Conservation (phyloP, 2,797 vertebrate genomes). For the Steatocranus sp. region DNA sequence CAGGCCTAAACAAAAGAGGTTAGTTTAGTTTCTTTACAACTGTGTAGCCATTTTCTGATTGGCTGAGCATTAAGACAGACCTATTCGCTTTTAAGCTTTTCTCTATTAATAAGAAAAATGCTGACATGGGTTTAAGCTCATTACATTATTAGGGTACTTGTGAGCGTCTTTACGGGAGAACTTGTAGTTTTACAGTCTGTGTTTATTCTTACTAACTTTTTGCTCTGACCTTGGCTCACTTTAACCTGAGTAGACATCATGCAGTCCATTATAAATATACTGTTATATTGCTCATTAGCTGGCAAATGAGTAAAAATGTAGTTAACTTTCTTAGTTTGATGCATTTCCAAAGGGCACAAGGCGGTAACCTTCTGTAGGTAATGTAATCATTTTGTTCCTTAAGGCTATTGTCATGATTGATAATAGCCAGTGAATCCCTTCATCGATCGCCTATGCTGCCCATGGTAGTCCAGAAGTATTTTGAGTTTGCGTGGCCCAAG, state of each 20-base stretch:
- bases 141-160: not conserved
- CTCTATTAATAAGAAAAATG: slow-evolving; percentile 30
- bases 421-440: slow-evolving; percentile 55
- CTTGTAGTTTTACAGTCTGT: not conserved
- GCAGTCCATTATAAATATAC: slow-evolving; percentile 2
- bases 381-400: slow-evolving; percentile 65
- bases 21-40: slow-evolving; percentile 32
- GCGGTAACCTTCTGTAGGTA: slow-evolving; percentile 33
- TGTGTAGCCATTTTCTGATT: slow-evolving; percentile 34
- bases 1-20: slow-evolving; percentile 46
- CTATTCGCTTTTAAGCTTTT: slow-evolving; percentile 13
- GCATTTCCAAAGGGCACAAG: slow-evolving; percentile 32
- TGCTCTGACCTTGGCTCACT: not conserved
- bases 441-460: slow-evolving; percentile 59
- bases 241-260: not conserved
- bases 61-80: slow-evolving; percentile 8
- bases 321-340: slow-evolving; percentile 49
- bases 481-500: slow-evolving; percentile 15
- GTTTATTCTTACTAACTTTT: not conserved
- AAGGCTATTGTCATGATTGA: slow-evolving; percentile 71
- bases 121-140: slow-evolving; percentile 3
- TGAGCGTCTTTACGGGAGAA: not conserved
- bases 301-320: slow-evolving; percentile 12
- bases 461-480: slow-evolving; percentile 53
- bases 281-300: not conserved